phyloP scores from a whole-genome alignment of 2,888 invertebrate species.

The Eilema griseolum region DNA sequence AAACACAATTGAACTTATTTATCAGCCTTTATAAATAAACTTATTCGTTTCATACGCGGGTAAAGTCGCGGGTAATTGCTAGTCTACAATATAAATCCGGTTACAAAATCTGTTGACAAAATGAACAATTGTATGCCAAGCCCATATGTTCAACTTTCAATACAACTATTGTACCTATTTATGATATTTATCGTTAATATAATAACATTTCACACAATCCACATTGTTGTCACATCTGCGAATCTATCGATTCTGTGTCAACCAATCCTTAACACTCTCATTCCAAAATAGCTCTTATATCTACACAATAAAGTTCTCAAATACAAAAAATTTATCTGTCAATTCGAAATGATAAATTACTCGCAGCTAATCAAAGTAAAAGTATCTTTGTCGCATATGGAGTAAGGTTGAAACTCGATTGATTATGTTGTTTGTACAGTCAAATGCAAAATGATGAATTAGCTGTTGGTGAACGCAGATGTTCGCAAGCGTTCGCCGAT shows the following conservation, averaged over 20 bases:
- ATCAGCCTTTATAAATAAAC: no score
- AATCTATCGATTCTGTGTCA: slow-evolving; percentile 24
- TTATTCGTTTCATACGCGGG: no score
- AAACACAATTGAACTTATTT: no score
- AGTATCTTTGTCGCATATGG: neutral
- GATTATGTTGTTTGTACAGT: slow-evolving; percentile 10
- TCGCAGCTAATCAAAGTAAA: neutral
- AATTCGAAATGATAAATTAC: slow-evolving; percentile 50
- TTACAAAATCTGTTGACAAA: slow-evolving; percentile 32
- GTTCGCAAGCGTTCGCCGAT: slow-evolving; percentile 43
- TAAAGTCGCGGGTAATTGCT: neutral
- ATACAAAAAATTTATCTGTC: slow-evolving; percentile 39
- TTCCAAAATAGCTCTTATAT: slow-evolving; percentile 33
- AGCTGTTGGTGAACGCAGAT: slow-evolving; percentile 47
- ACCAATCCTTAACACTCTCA: slow-evolving; percentile 10
- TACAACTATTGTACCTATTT: slow-evolving; percentile 36
- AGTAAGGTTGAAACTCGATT: slow-evolving; percentile 15
- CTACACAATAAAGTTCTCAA: slow-evolving; percentile 27
- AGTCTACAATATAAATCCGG: slow-evolving; percentile 4
- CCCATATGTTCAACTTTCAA: slow-evolving; percentile 45
- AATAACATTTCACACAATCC: slow-evolving; percentile 49
- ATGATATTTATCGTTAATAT: slow-evolving; percentile 50
- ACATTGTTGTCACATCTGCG: slow-evolving; percentile 56
- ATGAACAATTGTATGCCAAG: slow-evolving; percentile 52
- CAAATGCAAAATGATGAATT: slow-evolving; percentile 46